Base-by-base conservation (phyloP, 2,113 vertebrate species). In the Blennius ocellaris region DNA sequence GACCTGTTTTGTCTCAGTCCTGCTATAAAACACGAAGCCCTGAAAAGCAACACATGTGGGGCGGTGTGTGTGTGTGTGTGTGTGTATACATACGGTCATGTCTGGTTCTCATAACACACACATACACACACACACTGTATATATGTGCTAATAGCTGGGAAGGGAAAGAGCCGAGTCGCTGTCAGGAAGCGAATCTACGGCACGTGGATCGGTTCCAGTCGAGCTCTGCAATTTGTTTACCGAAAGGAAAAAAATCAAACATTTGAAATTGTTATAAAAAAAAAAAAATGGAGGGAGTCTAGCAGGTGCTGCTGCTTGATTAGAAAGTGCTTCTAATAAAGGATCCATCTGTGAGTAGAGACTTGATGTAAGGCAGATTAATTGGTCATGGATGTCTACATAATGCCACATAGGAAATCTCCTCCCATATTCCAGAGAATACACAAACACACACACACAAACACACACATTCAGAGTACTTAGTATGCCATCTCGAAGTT, bases 361-460 rank as follows among this genome's bases (percentile, higher is more conserved):
- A 80, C 78, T 90, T 83, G 87, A 93, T 91, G 89, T 92, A 92
- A 92, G 85, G 83, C 87, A 90, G 89, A 90, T 90, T 89, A 92
- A 93, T 93, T 90, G 89, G 92, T 92, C 91, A 89, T 91, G 90
- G 92, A 93, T 91, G 91, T 93, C 92, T 91, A 92, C 90, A 87
- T 89, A 91, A 92, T 89, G 86, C 92, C 90, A 90, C 91, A 91
- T 84, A 90, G 91, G 90, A 92, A 92, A 90, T 93, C 89, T 92
- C 83, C 82, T 89, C 78, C 77, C 80, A 87, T 85, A 85, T 92
- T 89, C 80, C 59, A 45, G 81, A 74, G 55, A 84, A 86, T 66
- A 79, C 81, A 85, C 79, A 88, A 67, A 81, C 81, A 71, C 45
- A 70, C 63, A 11, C 53, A 52, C 67, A 11, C 53, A 52, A 63